Conservation (phyloP, 2,797 vertebrate genomes). For the Notoglanidium macrostoma region DNA sequence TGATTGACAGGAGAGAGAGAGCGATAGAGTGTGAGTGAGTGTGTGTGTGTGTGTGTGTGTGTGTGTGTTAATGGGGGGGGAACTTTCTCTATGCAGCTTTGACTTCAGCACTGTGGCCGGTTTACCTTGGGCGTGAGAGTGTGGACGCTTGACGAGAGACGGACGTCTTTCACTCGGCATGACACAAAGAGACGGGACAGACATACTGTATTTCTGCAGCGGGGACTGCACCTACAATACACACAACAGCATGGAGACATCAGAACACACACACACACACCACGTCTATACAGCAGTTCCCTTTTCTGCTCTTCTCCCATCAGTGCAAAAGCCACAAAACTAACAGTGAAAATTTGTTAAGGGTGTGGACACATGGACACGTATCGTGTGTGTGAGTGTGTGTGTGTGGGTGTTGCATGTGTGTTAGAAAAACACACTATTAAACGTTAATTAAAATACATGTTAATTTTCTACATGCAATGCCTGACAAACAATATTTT, state of each 20-base stretch:
- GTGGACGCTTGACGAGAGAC: background rate
- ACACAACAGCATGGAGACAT: slow-evolving; percentile 7
- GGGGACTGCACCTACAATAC: slow-evolving; percentile 64
- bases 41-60: background rate
- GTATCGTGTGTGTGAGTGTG: background rate
- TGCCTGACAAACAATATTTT: background rate
- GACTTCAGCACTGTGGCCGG: background rate
- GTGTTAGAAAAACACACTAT: background rate
- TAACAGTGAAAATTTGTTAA: background rate
- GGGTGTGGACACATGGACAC: background rate
- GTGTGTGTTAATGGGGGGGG: background rate
- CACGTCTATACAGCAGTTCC: background rate
- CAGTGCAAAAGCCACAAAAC: background rate
- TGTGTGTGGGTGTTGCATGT: background rate
- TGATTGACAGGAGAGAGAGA: background rate
- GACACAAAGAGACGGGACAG: slow-evolving; percentile 57
- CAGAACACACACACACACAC: background rate
- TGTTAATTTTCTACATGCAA: too few species aligned
- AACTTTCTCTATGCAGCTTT: background rate
- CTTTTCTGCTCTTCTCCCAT: background rate
- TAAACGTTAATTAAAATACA: too few species aligned
- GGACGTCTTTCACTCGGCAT: slow-evolving; percentile 49
- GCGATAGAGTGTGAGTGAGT: background rate
- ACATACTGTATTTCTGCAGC: slow-evolving; percentile 46
- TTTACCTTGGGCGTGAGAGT: slow-evolving; percentile 31